Evolutionary conservation across 37 sponge, comb jelly and placozoan genomes (phyloP).

Genomic region (Aplysina aerophoba): DNA sequence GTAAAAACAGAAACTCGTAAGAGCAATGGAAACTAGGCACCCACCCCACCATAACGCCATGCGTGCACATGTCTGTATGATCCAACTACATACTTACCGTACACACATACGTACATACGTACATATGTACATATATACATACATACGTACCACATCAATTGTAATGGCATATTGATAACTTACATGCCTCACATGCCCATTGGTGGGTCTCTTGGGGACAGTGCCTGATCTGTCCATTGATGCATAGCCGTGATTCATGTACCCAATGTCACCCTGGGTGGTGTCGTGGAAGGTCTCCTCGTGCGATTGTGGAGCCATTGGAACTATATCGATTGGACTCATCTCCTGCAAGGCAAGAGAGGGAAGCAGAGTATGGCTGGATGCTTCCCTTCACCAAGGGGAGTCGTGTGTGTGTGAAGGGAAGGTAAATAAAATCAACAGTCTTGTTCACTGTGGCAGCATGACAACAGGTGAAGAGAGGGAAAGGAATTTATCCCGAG

Average conservation of each 20-base stretch:
- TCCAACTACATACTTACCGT: slow-evolving; percentile 3
- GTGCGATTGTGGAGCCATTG: slow-evolving; percentile 35
- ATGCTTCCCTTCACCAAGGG: too few relatives aligned
- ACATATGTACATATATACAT: neutral
- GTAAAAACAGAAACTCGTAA: too few relatives aligned
- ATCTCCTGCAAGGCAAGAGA: slow-evolving; percentile 58
- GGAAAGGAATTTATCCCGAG: too few relatives aligned
- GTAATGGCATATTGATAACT: neutral
- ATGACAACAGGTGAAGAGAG: too few relatives aligned
- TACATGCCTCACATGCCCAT: slow-evolving; percentile 14
- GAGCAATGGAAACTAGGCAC: too few relatives aligned
- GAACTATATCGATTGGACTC: slow-evolving; percentile 85
- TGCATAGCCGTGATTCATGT: slow-evolving; percentile 5
- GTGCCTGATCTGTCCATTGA: neutral
- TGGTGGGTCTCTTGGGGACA: neutral
- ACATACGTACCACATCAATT: neutral
- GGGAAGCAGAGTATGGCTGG: too few relatives aligned
- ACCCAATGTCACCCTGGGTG: neutral
- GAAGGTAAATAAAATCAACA: too few relatives aligned
- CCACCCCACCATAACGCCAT: too few relatives aligned
- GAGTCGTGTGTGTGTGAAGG: too few relatives aligned
- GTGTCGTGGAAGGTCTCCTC: slow-evolving; percentile 36
- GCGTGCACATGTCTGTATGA: too few relatives aligned
- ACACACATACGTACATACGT: neutral
- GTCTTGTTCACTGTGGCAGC: too few relatives aligned